Conservation (phyloP, 53 echinoderm and acorn worm species). For the Holothuria scabra region DNA sequence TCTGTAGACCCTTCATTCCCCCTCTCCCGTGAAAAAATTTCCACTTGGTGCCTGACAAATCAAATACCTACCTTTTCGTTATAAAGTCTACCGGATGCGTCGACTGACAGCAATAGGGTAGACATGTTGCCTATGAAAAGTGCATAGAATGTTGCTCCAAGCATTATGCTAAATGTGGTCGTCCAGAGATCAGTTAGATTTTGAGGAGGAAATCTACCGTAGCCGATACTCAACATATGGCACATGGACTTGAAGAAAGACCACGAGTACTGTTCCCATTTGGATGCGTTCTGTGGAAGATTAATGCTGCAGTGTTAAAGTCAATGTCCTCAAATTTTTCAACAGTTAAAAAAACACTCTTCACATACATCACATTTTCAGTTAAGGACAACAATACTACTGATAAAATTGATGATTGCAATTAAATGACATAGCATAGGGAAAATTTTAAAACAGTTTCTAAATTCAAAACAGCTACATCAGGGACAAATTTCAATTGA, state of each 20-base stretch:
- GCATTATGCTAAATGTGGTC: constrained; percentile 85
- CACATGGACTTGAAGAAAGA: constrained; percentile 96
- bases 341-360: background rate
- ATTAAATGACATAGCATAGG: no score
- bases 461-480: no score
- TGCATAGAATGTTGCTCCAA: constrained; percentile 96
- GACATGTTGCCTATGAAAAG: constrained; percentile 99
- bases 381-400: no score
- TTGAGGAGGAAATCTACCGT: constrained; percentile 81
- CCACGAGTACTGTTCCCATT: constrained; percentile 97
- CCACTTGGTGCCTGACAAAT: no score
- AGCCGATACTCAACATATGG: constrained; percentile 96
- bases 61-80: constrained; percentile 84
- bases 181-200: constrained; percentile 96
- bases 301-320: background rate
- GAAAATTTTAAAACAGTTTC: no score
- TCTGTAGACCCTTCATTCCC: no score
- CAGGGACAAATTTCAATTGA: no score
- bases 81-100: constrained; percentile 91
- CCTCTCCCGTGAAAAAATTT: no score
- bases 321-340: background rate
- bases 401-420: no score
- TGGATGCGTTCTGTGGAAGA: constrained; percentile 70
- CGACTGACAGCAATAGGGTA: constrained; percentile 81
- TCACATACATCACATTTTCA: background rate